Base-by-base conservation (phyloP, 2,797 vertebrate species). In the Darevskia nairensis region DNA sequence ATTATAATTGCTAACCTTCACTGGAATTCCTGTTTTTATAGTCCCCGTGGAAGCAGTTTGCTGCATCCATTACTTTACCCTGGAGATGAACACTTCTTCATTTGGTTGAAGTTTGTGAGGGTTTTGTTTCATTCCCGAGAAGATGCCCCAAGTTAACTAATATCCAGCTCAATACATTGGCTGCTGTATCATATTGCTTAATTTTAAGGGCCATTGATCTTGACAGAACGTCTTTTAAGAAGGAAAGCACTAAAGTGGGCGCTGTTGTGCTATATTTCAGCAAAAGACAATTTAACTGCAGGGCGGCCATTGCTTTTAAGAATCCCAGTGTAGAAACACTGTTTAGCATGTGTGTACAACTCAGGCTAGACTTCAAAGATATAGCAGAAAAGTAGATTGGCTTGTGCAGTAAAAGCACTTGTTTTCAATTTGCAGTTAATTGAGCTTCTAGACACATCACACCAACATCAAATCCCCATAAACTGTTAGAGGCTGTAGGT, bases 341-440 rank as follows among this genome's bases (percentile, higher is more conserved):
- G 29, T 76, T 90, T 81, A 89, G 9, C 69, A 72, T 89, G 46
- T 82, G 2, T 81, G 78, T 66, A 82, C n/a, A 90, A 86, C 5
- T 89, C 66, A 27, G 64, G 69, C 76, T 84, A 71, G 35, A 41
- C 74, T 93, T 94, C 32, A 69, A 86, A 71, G 35, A 76, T 44
- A 39, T 64, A 19, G 21, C 46, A 81, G 32, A 27, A 89, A 68
- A 71, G 25, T 69, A 64, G 23, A 85, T 76, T 25, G 72, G 11
- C 15, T 90, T 79, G 44, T 89, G 25, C 6, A 76, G 17, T 72
- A 7, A 39, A 81, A 87, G 1, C n/a, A 35, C 9, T 82, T 87
- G 2, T 90, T 93, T 92, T 92, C 59, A 81, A 8, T 89, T 86
- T 90, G 75, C 66, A 90, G 35, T 76, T 90, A 88, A 94, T 91